Evolutionary conservation across 2,113 vertebrate genomes (phyloP), one percentile per base, ranked within the genome.

Genomic region (Trichomycterus rosablanca): DNA sequence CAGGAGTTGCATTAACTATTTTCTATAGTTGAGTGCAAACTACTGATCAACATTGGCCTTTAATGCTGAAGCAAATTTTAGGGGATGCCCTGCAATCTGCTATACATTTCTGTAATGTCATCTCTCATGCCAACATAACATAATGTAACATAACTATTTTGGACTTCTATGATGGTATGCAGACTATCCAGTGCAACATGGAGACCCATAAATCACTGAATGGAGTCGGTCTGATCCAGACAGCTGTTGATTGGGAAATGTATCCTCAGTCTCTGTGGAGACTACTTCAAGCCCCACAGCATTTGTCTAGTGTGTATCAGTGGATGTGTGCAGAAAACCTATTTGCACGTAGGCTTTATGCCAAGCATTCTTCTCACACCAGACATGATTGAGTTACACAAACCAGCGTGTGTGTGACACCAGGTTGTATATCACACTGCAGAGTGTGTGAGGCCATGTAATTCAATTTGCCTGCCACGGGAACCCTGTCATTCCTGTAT

Each of bases 311-410:
- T 51, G 35, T 67, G 59, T 69, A 46, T 63, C 66, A 64, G 68
- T 67, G 67, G 65, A 65, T 59, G 50, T 68, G 70, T 66, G 66
- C 53, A 71, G 12, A 37, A 80, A 79, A 73, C 77, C 80, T 76
- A 80, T 81, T 81, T 82, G 77, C 70, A 78, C 69, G 70, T 68
- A 50, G 71, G 81, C 58, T 77, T 76, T 78, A 80, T 80, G 83
- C 76, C 78, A 73, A 67, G 74, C 81, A 81, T 85, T 85, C 83
- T 85, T 71, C 74, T 78, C 81, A 83, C 81, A 84, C 82, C 73
- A 40, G 34, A 63, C 66, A 59, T 76, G 79, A 86, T 88, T 81
- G 75, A 80, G 82, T 88, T 86, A 83, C 85, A 24, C 81, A 19
- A 57, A 57, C 72, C 76, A 50, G 50, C 34, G 55, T 75, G 61